Evolutionary conservation across 2,888 invertebrate genomes (phyloP).

Genomic region (Coleophora flavipennella): DNA sequence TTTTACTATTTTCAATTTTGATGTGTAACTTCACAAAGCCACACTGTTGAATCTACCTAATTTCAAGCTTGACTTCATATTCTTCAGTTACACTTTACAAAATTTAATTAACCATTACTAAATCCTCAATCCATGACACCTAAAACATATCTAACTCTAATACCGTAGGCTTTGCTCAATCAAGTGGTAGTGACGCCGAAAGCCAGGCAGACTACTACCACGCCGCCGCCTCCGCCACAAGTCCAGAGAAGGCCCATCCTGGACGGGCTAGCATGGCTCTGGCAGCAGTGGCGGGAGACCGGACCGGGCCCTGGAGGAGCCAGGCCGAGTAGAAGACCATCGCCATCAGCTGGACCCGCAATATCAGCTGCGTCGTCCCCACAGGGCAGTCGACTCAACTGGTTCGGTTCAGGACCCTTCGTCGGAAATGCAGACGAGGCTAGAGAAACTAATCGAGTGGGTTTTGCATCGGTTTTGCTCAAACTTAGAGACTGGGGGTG

Average conservation of each 20-base stretch:
- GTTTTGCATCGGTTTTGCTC: slow-evolving; percentile 62
- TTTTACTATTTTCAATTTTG: no score
- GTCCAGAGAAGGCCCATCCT: slow-evolving; percentile 63
- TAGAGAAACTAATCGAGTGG: slow-evolving; percentile 59
- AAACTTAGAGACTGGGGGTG: slow-evolving; percentile 62
- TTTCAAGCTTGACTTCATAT: no score
- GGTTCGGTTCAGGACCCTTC: slow-evolving; percentile 67
- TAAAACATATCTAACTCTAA: slow-evolving; percentile 30
- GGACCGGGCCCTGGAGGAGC: slow-evolving; percentile 43
- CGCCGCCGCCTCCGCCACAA: slow-evolving; percentile 46
- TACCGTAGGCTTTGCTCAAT: slow-evolving; percentile 69
- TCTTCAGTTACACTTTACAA: not conserved
- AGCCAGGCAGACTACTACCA: slow-evolving; percentile 52
- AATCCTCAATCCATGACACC: not conserved
- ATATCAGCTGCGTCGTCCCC: slow-evolving; percentile 33
- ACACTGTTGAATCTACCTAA: not conserved
- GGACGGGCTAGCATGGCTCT: slow-evolving; percentile 72
- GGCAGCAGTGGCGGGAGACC: slow-evolving; percentile 73
- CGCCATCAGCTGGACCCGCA: slow-evolving; percentile 32
- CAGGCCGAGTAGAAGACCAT: slow-evolving; percentile 36
- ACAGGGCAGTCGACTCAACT: slow-evolving; percentile 48
- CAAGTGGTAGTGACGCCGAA: slow-evolving; percentile 73
- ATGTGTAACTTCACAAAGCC: no score
- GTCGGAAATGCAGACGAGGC: slow-evolving; percentile 60
- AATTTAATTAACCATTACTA: not conserved